Evolutionary conservation across 2,797 vertebrate genomes (phyloP), one percentile per base, ranked within the genome.

Genomic region (Varecia variegata): DNA sequence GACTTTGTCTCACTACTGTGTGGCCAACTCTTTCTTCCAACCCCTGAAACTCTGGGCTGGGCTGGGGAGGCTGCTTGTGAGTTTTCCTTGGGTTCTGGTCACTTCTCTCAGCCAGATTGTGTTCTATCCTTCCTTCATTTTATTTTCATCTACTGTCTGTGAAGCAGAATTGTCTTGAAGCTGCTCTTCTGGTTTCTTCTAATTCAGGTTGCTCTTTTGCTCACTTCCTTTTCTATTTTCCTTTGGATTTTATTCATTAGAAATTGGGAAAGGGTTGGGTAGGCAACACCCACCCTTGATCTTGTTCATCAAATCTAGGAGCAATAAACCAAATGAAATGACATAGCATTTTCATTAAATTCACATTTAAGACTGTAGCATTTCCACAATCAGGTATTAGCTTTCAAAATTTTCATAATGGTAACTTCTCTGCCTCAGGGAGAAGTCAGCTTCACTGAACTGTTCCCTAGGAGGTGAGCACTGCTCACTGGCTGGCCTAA

Each of bases 201-300:
- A 68, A 80, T 92, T 68, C 60, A 90, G 30, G 45, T 93, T 47
- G 5, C 4, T 80, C 32, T 13, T 15, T 83, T 8, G 32, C 12
- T 27, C 12, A 20, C 13, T 80, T 88, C 38, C 52, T 92, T 90
- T 96, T 90, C 17, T 68, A 4, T 47, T 83, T 88, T 90, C 47
- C 32, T 96, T 96, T 92, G 25, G 23, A 76, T 83, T 91, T 95
- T 91, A 58, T 73, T 92, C 3, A 81, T 54, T 23, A 76, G 56
- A 88, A 90, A 83, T 20, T 15, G 15, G 13, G 56, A 89, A 76
- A 80, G 5, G 5, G 40, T 81, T 5, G 40, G 6, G 35, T 70
- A 89, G 23, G 45, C 3, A 35, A 67, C 74, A 62, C 2, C 3
- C 11, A 70, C 7, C 54, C 18, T 2, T 54, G 13, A 25, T 76